Evolutionary conservation across 2,888 invertebrate species (phyloP).

Genomic region (Epinotia demarniana): DNA sequence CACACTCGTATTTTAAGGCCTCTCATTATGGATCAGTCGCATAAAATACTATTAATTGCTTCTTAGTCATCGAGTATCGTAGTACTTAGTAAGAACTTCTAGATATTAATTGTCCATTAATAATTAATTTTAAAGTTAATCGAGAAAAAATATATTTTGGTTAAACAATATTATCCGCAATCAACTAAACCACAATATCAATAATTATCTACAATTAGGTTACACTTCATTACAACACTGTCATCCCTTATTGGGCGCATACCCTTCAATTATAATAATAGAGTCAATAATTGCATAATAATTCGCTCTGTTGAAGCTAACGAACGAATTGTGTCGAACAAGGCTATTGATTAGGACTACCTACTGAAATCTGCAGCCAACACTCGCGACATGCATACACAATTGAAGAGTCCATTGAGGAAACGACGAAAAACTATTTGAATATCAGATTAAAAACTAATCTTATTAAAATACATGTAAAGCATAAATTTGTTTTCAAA

Average conservation of each 20-base stretch:
- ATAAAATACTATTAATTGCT: too few species aligned
- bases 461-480: not conserved
- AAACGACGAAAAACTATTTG: not conserved
- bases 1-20: too few species aligned
- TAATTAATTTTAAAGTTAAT: too few species aligned
- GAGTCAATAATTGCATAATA: conserved; percentile 40
- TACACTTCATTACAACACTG: conserved; percentile 17
- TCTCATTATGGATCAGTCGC: too few species aligned
- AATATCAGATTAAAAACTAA: not conserved
- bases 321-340: conserved; percentile 69
- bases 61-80: too few species aligned
- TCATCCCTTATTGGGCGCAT: conserved; percentile 18
- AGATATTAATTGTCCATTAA: too few species aligned
- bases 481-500: not conserved
- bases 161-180: not conserved
- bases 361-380: conserved; percentile 55
- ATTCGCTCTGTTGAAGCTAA: conserved; percentile 51
- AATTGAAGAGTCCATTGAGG: not conserved
- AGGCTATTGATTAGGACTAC: conserved; percentile 66
- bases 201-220: conserved; percentile 5
- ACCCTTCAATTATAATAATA: conserved; percentile 39
- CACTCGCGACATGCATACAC: conserved; percentile 52
- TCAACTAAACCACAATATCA: not conserved
- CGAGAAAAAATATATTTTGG: too few species aligned
- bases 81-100: too few species aligned